Conservation (phyloP, 2,113 vertebrate genomes). For the Dasypus novemcinctus region DNA sequence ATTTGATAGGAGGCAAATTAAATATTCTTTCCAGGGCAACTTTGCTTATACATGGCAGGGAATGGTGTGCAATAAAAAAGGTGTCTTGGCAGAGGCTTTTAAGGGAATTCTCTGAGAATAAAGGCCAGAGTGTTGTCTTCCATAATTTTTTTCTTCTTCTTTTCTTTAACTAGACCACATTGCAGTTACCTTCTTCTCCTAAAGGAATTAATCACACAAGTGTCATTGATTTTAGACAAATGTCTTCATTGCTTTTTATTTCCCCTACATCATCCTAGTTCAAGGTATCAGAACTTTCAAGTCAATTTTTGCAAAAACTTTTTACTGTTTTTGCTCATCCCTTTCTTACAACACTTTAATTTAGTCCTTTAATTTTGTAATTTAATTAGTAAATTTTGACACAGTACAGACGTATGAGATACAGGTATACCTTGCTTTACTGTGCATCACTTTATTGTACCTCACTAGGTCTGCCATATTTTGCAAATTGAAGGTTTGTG, state of each 20-base stretch:
- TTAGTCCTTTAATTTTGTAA: not conserved
- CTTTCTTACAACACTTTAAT: not conserved
- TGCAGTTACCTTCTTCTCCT: not conserved
- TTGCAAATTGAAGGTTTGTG: too few species aligned
- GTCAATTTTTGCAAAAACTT: slow-evolving; percentile 5
- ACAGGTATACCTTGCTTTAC: not conserved
- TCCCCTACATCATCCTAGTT: not conserved
- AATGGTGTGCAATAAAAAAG: not conserved
- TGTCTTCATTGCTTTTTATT: not conserved
- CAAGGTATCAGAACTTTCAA: slow-evolving; percentile 23
- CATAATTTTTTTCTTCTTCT: not conserved
- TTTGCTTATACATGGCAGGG: not conserved
- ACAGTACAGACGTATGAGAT: not conserved
- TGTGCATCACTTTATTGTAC: too few species aligned
- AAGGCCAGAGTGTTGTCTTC: not conserved
- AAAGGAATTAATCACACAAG: not conserved
- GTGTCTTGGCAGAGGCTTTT: not conserved
- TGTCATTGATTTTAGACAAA: not conserved
- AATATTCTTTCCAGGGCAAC: slow-evolving; percentile 14
- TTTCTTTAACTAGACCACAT: not conserved
- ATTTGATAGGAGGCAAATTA: slow-evolving; percentile 19
- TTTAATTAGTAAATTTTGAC: not conserved
- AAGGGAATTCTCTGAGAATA: not conserved
- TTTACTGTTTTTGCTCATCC: not conserved
- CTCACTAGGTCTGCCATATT: too few species aligned